Evolutionary conservation across 1,140 invertebrate genomes (phyloP), one percentile per base, ranked within the genome.

Genomic region (Micrasema longulum): DNA sequence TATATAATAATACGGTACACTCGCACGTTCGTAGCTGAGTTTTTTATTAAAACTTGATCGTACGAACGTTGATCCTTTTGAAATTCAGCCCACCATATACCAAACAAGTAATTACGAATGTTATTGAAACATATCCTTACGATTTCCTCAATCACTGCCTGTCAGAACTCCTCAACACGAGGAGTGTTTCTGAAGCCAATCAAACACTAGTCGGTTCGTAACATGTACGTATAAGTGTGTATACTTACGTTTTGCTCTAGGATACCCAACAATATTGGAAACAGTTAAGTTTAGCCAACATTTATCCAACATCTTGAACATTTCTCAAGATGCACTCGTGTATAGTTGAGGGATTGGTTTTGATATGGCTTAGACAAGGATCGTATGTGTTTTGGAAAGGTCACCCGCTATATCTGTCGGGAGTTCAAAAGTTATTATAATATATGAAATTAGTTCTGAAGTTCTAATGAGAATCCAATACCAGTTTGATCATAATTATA

Each of bases 121-220:
- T 23, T 67, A 72, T 72, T 72, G 45, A 67, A 72, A 66, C 63
- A 72, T 72, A 36, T 65, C 36, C 62, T 57, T 36, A 31, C 22
- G 20, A 36, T 52, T 62, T 22, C 36, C 69, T 41, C 69, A 18
- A 52, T 36, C 36, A 16, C 50, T 18, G 20, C 18, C 35, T 55
- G 53, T 72, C 60, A 66, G 52, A 72, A 72, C 70, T 72, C 48
- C 36, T 73, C 52, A 73, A 68, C 48, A 41, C 65, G 64, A 48
- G 22, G 45, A 14, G 55, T 73, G 72, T 69, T 73, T 55, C 41
- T 47, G 72, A 73, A 69, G 66, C 66, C 72, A 73, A 69, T 73
- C 72, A 73, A 73, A 73, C 72, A 73, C 36, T 66, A 55, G 66
- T 68, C 45, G 6, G 47, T 48, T 22, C 4, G 47, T 48, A 48